These are phyloP conservation scores for Cataglyphis altisquamis DNA, from an alignment of 2,888 invertebrate species.

Conservation along the genomic window DNA sequence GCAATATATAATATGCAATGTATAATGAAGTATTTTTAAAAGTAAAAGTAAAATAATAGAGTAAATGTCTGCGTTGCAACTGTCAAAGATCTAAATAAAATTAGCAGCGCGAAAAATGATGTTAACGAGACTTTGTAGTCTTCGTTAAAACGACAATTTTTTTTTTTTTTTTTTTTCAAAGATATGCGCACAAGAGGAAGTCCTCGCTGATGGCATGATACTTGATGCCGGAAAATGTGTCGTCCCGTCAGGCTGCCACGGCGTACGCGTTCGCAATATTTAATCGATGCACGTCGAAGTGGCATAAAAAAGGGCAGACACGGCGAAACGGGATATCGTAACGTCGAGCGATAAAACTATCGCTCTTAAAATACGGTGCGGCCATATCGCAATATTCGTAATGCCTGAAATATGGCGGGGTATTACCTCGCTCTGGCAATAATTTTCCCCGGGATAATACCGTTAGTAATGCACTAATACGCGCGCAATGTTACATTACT, in stretches of 20 bases:
- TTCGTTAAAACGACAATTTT: slow-evolving; percentile 4
- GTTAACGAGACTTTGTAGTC: background rate
- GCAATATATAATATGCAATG: background rate
- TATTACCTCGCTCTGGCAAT: slow-evolving; percentile 53
- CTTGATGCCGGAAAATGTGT: slow-evolving; percentile 23
- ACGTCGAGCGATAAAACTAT: slow-evolving; percentile 65
- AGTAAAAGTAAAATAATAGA: background rate
- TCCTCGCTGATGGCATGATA: background rate
- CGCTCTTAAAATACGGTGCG: slow-evolving; percentile 59
- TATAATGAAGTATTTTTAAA: background rate
- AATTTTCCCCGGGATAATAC: slow-evolving; percentile 63
- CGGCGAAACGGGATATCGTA: slow-evolving; percentile 39
- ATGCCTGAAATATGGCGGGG: slow-evolving; percentile 66
- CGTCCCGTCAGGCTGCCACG: background rate
- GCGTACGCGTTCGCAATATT: slow-evolving; percentile 57
- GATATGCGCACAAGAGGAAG: background rate
- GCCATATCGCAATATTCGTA: slow-evolving; percentile 61
- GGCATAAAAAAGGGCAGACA: slow-evolving; percentile 20
- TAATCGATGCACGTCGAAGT: slow-evolving; percentile 54
- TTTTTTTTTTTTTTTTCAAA: background rate
- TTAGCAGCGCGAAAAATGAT: background rate
- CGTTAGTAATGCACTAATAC: slow-evolving; percentile 62
- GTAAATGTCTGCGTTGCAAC: background rate
- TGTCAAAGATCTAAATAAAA: background rate
- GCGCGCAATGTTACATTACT: slow-evolving; percentile 34